A percentile compares a stretch with the other conserved stretches of the same genome.
phyloP scores from a whole-genome alignment of 1,140 invertebrate species.

The Stegodyphus mimosarum region DNA sequence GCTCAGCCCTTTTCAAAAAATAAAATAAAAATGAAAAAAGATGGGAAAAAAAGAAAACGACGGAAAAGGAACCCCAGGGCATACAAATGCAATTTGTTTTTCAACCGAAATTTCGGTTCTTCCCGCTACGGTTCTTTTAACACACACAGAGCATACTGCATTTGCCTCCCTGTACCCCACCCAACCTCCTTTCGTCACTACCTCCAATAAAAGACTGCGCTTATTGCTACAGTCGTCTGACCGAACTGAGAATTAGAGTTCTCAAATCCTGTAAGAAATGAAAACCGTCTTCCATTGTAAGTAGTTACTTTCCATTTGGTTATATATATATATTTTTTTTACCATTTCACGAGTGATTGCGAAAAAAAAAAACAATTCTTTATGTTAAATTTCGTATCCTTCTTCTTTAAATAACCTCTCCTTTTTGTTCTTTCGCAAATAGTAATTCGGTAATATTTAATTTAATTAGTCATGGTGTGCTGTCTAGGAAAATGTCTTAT shows the following conservation, averaged over 20 bases:
- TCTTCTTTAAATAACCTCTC: too few relatives aligned
- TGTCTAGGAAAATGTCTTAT: too few relatives aligned
- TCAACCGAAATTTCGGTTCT: constrained; percentile 52
- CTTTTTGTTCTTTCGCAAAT: too few relatives aligned
- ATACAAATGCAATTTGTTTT: constrained; percentile 60
- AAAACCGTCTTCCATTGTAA: neutral
- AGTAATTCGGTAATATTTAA: too few relatives aligned
- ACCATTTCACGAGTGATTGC: neutral
- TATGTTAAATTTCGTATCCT: too few relatives aligned
- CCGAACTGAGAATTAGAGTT: constrained; percentile 46
- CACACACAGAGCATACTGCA: constrained; percentile 8
- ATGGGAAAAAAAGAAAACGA: constrained; percentile 1
- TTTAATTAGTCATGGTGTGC: too few relatives aligned
- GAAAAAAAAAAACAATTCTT: too few relatives aligned
- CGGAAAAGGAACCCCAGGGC: constrained; percentile 39
- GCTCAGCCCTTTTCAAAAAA: constrained; percentile 43
- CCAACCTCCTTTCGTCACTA: constrained; percentile 1
- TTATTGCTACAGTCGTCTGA: constrained; percentile 23
- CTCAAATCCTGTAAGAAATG: constrained; percentile 36
- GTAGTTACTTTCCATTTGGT: constrained; percentile 10
- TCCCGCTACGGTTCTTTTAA: constrained; percentile 46
- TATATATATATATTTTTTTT: neutral
- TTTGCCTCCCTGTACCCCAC: neutral
- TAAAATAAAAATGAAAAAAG: neutral
- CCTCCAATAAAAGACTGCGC: constrained; percentile 10